These are phyloP conservation scores for Pachycephala philippinensis DNA, from an alignment of 2,113 vertebrate species.

Conservation along the genomic window DNA sequence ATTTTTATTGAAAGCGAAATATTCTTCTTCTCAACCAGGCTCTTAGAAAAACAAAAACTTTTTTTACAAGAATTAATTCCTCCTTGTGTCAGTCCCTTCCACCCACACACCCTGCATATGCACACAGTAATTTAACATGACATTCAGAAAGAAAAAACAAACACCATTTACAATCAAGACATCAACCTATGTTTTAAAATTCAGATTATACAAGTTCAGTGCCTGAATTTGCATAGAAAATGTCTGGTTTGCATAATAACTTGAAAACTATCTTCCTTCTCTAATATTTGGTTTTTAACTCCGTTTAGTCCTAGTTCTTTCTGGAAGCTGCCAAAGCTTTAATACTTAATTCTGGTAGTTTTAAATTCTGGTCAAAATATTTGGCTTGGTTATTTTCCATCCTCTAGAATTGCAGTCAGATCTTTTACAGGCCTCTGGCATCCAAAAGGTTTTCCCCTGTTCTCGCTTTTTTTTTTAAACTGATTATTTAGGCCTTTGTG, in stretches of 20 bases:
- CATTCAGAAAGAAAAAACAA: slow-evolving; percentile 40
- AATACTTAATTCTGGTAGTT: background rate
- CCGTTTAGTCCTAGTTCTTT: background rate
- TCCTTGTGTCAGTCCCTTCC: background rate
- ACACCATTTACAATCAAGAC: slow-evolving; percentile 39
- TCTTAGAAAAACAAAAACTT: background rate
- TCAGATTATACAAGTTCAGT: slow-evolving; percentile 29
- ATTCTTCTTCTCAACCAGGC: background rate
- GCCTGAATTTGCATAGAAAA: slow-evolving; percentile 23
- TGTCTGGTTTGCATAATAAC: slow-evolving; percentile 31
- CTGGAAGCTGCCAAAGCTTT: background rate
- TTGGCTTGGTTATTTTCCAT: background rate
- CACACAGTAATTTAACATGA: background rate
- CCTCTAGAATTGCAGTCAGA: background rate
- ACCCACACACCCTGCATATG: background rate
- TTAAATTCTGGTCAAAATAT: slow-evolving; percentile 17
- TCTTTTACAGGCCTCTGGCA: background rate
- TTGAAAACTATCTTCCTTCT: slow-evolving; percentile 16
- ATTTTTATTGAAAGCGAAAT: background rate
- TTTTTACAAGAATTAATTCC: background rate
- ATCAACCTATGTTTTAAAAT: slow-evolving; percentile 40
- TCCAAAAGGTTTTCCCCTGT: background rate
- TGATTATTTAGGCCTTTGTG: background rate
- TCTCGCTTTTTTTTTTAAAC: background rate
- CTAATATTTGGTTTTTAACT: slow-evolving; percentile 8